Base-by-base conservation (phyloP, 2,888 invertebrate genomes). In the Nephrotoma guestfalica region DNA sequence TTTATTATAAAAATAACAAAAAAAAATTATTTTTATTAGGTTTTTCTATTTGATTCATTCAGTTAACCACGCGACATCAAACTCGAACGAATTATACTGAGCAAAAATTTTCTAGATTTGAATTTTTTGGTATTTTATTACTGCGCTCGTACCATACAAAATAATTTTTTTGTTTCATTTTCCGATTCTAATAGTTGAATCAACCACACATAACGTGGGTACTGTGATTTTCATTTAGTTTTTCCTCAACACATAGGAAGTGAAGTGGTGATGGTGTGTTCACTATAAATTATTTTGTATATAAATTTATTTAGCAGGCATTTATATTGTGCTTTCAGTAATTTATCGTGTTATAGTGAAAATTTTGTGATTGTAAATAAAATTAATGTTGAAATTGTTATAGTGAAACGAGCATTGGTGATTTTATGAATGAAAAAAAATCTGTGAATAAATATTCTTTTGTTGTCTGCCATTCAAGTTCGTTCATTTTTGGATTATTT, bases 41-140 rank as follows among this genome's bases (percentile, higher is more conserved):
- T 30, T 71, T 71, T 71, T 71, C 9, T 9, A 71, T 4, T 71
- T 71, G n/a, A 15, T 71, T 71, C 71, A 71, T 88, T 89, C 87
- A 89, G 89, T 89, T 87, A 87, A 88, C 88, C 88, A 88, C 89
- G 89, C 89, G 88, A 88, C 88, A 88, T 89, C 88, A 71, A 71
- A 71, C 71, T 30, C 51, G 51, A 51, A 51, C 15, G 51, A 51
- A 51, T 30, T 30, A 51, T 51, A 51, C 51, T 51, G 2, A 71
- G 11, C 30, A 30, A 30, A 30, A 71, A 30, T 9, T 15, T 6
- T n/a, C 15, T n/a, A n/a, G 51, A 57, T 57, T 57, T 57, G n/a
- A 47, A 13, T 30, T 71, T 71, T 71, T 71, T 71, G 71, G 30
- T 71, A 71, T 71, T 30, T 71, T 57, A 57, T 57, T 13, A 47